phyloP scores from a whole-genome alignment of 2,888 invertebrate species.

The Drosophila sordidula region DNA sequence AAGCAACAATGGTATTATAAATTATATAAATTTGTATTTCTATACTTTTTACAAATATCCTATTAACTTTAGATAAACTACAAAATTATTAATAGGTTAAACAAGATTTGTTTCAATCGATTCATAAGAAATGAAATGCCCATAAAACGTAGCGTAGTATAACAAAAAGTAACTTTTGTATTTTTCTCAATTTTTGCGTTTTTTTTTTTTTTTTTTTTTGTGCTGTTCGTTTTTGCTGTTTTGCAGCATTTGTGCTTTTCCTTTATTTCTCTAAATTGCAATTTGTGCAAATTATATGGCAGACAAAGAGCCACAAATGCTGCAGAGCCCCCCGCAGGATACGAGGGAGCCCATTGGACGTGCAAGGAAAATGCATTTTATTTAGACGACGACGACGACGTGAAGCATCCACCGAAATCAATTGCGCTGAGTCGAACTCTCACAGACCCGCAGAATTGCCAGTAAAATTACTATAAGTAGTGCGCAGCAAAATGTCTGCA shows the following conservation, averaged over 20 bases:
- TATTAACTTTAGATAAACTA: background rate
- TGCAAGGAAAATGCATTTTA: conserved; percentile 74
- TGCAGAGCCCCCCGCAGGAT: conserved; percentile 39
- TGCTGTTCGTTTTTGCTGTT: conserved; percentile 40
- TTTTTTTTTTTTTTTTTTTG: conserved; percentile 13
- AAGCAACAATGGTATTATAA: too few species aligned
- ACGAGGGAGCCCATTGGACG: conserved; percentile 45
- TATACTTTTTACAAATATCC: too few species aligned
- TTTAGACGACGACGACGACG: conserved; percentile 56
- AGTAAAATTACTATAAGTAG: conserved; percentile 66
- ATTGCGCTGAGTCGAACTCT: conserved; percentile 14
- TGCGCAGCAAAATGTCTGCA: conserved; percentile 73
- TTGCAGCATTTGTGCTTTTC: conserved; percentile 59
- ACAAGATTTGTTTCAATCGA: background rate
- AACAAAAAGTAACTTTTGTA: conserved; percentile 52
- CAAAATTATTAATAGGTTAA: too few species aligned
- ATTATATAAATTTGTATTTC: too few species aligned
- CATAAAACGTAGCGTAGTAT: conserved; percentile 9
- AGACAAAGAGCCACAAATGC: conserved; percentile 69
- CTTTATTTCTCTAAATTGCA: conserved; percentile 80
- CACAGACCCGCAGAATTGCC: conserved; percentile 9
- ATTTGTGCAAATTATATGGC: conserved; percentile 78
- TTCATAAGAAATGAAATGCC: conserved; percentile 2
- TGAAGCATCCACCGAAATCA: conserved; percentile 37
- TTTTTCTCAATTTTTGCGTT: conserved; percentile 49